These are phyloP conservation scores for Nibea coibor DNA, from an alignment of 2,113 vertebrate genomes.

Conservation along the genomic window DNA sequence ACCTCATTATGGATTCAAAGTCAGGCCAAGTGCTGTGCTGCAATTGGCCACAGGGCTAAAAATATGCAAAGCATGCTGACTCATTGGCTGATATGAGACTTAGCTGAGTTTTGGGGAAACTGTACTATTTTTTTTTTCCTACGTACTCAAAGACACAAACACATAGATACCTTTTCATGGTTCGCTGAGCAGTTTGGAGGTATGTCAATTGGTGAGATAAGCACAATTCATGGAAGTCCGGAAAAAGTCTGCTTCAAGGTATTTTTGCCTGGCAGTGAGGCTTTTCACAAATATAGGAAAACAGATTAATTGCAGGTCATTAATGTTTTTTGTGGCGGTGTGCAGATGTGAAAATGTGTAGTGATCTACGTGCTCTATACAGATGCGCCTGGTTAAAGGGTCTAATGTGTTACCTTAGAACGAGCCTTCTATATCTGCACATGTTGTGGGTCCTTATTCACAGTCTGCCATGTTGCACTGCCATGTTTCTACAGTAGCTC, in stretches of 20 bases:
- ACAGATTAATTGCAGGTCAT: conserved; percentile 16
- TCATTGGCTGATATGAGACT: conserved; percentile 64
- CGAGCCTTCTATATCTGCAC: too few relatives aligned
- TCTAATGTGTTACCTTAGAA: too few relatives aligned
- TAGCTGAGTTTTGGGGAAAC: conserved; percentile 47
- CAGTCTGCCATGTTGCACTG: too few relatives aligned
- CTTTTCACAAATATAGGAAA: conserved; percentile 16
- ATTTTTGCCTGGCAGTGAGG: not conserved
- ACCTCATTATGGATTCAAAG: conserved; percentile 43
- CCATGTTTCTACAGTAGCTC: too few relatives aligned
- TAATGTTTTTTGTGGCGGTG: not conserved
- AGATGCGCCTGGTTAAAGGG: not conserved
- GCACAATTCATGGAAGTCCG: conserved; percentile 21
- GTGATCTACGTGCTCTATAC: conserved; percentile 12
- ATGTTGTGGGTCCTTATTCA: too few relatives aligned
- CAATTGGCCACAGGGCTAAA: conserved; percentile 65
- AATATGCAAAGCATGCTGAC: conserved; percentile 72
- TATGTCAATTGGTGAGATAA: conserved; percentile 30
- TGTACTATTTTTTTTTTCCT: conserved; percentile 17
- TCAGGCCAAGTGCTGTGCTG: conserved; percentile 53
- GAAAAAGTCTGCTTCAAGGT: conserved; percentile 27
- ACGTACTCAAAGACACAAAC: conserved; percentile 28
- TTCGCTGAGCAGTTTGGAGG: conserved; percentile 28
- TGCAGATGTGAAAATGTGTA: not conserved
- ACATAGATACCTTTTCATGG: conserved; percentile 32